Evolutionary conservation across 2,797 vertebrate genomes (phyloP).

Genomic region (Betta splendens): DNA sequence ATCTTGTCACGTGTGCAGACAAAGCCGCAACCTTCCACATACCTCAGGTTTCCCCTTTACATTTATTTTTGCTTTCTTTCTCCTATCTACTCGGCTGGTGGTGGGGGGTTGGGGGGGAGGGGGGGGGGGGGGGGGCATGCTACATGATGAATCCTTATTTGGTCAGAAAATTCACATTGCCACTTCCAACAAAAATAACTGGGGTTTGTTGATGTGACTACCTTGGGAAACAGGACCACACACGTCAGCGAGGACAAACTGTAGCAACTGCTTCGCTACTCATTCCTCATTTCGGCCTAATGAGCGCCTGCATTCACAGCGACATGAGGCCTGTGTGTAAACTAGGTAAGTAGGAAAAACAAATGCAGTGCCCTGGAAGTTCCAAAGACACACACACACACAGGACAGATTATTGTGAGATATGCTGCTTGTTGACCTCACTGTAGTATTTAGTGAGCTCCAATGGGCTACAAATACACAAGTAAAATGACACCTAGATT

Average conservation of each 20-base stretch:
- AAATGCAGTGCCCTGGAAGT: conserved; percentile 17
- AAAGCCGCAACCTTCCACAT: conserved; percentile 45
- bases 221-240: conserved; percentile 80
- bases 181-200: conserved; percentile 81
- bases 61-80: conserved; percentile 46
- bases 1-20: conserved; percentile 39
- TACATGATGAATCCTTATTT: conserved; percentile 79
- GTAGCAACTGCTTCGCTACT: conserved; percentile 59
- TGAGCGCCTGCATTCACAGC: conserved; percentile 40
- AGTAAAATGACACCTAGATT: background rate
- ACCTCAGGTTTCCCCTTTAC: conserved; percentile 29
- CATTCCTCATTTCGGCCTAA: conserved; percentile 51
- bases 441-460: background rate
- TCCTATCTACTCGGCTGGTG: too few relatives aligned
- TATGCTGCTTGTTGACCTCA: background rate
- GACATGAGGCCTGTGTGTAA: conserved; percentile 16
- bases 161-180: conserved; percentile 77
- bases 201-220: conserved; percentile 78
- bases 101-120: too few relatives aligned
- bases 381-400: conserved; percentile 9
- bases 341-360: conserved; percentile 26
- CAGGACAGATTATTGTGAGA: background rate
- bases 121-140: conserved; percentile 52
- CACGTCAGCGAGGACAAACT: conserved; percentile 63
- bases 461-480: background rate